phyloP scores from a whole-genome alignment of 2,888 invertebrate species.

The Leucophenga montana region DNA sequence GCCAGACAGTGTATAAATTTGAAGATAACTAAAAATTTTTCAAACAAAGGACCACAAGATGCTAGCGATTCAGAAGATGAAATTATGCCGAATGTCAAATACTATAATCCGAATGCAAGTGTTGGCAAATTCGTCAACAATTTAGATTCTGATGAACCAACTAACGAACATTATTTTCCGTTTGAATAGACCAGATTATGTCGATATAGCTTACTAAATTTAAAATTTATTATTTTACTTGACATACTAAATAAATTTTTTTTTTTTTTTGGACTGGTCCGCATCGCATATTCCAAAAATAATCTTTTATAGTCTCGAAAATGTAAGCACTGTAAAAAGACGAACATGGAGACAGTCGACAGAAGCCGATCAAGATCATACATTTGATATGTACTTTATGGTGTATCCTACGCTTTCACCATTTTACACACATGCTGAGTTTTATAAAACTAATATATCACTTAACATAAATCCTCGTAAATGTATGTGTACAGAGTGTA shows the following conservation, averaged over 20 bases:
- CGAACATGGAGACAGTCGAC: conserved; percentile 42
- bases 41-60: not conserved
- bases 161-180: not conserved
- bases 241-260: not conserved
- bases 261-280: no score
- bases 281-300: no score
- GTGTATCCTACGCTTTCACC: no score
- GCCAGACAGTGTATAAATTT: conserved; percentile 53
- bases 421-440: no score
- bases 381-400: no score
- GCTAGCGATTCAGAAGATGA: conserved; percentile 43
- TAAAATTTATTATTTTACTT: not conserved
- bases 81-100: conserved; percentile 56
- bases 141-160: conserved; percentile 35
- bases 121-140: conserved; percentile 51
- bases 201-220: not conserved
- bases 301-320: no score
- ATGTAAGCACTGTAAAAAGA: no score
- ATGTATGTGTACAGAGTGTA: not conserved
- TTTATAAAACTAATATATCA: no score
- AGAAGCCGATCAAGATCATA: no score
- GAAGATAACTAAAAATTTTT: not conserved
- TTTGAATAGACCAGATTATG: not conserved
- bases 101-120: conserved; percentile 44
- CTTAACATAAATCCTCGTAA: no score